Percentiles rank a stretch among this genome's conserved stretches.
Evolutionary conservation across 2,113 vertebrate genomes (phyloP).

Genomic region (Rhinolophus sinicus): DNA sequence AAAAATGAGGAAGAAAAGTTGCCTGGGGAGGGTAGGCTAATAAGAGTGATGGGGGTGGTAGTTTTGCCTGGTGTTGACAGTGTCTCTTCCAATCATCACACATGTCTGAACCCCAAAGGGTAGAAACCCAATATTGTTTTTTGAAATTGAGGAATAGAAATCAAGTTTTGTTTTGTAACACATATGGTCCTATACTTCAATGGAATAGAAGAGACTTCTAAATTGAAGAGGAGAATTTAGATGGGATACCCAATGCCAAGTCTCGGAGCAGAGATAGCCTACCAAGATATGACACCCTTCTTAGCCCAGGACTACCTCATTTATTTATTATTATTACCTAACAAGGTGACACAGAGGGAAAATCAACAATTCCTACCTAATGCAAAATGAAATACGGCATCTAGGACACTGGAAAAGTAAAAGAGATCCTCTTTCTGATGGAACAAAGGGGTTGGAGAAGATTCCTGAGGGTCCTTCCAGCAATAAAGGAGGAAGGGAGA

Average conservation of each 20-base stretch:
- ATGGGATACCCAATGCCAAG: neutral
- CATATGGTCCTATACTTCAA: neutral
- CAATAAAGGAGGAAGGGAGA: neutral
- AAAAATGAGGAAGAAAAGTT: neutral
- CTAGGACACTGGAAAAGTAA: neutral
- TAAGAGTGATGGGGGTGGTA: neutral
- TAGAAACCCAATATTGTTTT: neutral
- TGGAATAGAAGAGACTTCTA: neutral
- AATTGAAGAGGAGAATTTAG: neutral
- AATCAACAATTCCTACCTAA: neutral
- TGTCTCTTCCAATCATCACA: neutral
- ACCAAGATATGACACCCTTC: fast-evolving
- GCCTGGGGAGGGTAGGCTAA: neutral
- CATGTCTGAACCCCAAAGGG: neutral
- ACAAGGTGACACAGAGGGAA: neutral
- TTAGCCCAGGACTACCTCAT: no score
- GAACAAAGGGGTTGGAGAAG: neutral
- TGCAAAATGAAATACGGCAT: neutral
- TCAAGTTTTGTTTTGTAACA: neutral
- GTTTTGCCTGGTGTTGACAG: neutral
- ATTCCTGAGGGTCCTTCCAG: neutral
- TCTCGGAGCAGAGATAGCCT: neutral
- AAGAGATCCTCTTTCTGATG: neutral
- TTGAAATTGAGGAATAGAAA: neutral
- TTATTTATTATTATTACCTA: no score